A percentile compares a stretch with the other conserved stretches of the same genome.
Conservation (phyloP, 2,797 vertebrate genomes). For the Myotis pilosus region DNA sequence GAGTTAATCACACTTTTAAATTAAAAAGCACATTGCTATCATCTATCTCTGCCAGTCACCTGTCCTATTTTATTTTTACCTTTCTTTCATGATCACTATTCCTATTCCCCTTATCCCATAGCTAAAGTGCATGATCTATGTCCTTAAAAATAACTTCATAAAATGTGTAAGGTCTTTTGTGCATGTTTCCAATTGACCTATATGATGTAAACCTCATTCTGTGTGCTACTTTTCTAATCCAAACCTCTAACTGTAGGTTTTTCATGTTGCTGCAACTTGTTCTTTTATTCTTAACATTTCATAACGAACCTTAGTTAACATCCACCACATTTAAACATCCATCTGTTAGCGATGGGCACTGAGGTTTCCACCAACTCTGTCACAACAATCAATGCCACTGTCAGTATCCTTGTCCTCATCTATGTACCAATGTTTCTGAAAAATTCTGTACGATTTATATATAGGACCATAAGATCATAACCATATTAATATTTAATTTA, state of each 20-base stretch:
- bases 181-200: not conserved
- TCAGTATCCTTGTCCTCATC: not conserved
- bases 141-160: not conserved
- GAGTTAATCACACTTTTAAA: conserved; percentile 3
- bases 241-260: not conserved
- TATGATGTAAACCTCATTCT: not conserved
- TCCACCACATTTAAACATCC: not conserved
- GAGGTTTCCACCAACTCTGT: not conserved
- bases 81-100: not conserved
- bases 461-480: not conserved
- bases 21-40: not conserved
- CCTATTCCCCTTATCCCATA: not conserved
- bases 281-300: not conserved
- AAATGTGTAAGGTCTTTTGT: not conserved
- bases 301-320: not conserved
- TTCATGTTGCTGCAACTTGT: not conserved
- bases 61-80: not conserved
- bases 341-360: not conserved
- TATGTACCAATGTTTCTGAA: not conserved
- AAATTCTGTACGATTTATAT: not conserved
- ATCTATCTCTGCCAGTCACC: not conserved
- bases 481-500: not conserved
- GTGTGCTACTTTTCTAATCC: not conserved
- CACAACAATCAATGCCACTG: not conserved
- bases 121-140: not conserved